Conservation (phyloP, 2,888 invertebrate genomes). For the Neria commutata region DNA sequence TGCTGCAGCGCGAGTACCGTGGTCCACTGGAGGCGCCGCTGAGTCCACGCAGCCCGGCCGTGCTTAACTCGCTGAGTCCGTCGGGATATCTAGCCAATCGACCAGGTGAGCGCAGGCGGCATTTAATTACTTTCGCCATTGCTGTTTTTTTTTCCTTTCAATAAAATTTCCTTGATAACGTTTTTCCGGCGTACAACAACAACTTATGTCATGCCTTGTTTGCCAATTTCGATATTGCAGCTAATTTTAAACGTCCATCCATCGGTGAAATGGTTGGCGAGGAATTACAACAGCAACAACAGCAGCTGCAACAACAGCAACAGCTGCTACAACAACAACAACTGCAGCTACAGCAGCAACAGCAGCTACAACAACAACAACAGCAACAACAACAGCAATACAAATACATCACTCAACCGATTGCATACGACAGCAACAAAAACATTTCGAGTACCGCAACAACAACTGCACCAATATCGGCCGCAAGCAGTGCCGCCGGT, state of each 20-base stretch:
- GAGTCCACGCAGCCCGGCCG: conserved; percentile 62
- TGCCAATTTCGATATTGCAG: conserved; percentile 52
- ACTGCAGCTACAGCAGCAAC: conserved; percentile 10
- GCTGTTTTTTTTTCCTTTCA: conserved; percentile 7
- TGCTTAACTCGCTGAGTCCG: conserved; percentile 64
- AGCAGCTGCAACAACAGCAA: conserved; percentile 20
- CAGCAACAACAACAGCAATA: conserved; percentile 38
- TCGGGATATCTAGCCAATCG: conserved; percentile 76
- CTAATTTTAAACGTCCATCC: conserved; percentile 68
- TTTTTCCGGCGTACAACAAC: no score
- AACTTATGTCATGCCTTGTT: no score
- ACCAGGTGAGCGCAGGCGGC: conserved; percentile 62
- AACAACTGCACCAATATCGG: conserved; percentile 32
- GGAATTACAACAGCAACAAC: conserved; percentile 38
- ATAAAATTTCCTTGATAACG: no score
- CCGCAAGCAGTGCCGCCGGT: conserved; percentile 30
- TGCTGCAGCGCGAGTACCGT: conserved; percentile 79
- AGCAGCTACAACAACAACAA: conserved; percentile 22
- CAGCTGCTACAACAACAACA: conserved; percentile 19
- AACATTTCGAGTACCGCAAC: conserved; percentile 30
- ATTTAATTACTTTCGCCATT: background rate
- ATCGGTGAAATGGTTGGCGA: conserved; percentile 62
- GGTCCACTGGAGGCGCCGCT: conserved; percentile 60
- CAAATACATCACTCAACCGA: conserved; percentile 49
- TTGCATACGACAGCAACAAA: conserved; percentile 41